Percentiles rank a stretch among this genome's conserved stretches.
Evolutionary conservation across 2,888 invertebrate genomes (phyloP).

Genomic region (Priocnemis perturbator): DNA sequence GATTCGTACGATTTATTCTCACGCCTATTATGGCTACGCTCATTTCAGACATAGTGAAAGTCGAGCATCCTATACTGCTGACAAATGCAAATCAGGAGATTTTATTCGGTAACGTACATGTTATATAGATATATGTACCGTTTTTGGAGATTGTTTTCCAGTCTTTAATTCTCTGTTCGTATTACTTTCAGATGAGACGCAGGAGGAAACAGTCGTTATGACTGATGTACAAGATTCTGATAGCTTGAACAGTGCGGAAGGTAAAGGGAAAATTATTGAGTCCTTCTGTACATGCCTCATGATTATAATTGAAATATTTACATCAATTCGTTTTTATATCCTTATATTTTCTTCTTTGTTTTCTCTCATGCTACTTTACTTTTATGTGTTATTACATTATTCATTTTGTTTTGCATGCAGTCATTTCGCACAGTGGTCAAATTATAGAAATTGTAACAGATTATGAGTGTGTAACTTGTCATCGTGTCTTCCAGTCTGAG

Average conservation of each 20-base stretch:
- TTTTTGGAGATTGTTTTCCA: background rate
- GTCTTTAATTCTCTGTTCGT: constrained; percentile 23
- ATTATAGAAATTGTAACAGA: constrained; percentile 67
- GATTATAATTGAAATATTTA: background rate
- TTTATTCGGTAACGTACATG: constrained; percentile 45
- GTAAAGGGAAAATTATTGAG: background rate
- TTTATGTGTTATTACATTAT: constrained; percentile 16
- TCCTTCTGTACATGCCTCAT: background rate
- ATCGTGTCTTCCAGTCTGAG: constrained; percentile 67
- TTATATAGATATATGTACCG: background rate
- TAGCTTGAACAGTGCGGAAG: constrained; percentile 35
- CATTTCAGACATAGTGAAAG: constrained; percentile 60
- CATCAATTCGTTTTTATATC: background rate
- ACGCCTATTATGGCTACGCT: no score
- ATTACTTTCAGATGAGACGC: constrained; percentile 14
- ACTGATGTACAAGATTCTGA: constrained; percentile 26
- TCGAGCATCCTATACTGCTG: constrained; percentile 46
- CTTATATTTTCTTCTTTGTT: background rate
- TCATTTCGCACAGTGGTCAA: constrained; percentile 59
- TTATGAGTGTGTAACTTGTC: constrained; percentile 71
- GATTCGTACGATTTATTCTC: background rate
- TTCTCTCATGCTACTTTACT: constrained; percentile 11
- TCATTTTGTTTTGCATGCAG: constrained; percentile 47
- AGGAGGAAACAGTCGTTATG: constrained; percentile 31
- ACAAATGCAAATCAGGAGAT: constrained; percentile 28